Base-by-base conservation (phyloP, 2,888 invertebrate genomes). In the Parapristionchus giblindavisi region DNA sequence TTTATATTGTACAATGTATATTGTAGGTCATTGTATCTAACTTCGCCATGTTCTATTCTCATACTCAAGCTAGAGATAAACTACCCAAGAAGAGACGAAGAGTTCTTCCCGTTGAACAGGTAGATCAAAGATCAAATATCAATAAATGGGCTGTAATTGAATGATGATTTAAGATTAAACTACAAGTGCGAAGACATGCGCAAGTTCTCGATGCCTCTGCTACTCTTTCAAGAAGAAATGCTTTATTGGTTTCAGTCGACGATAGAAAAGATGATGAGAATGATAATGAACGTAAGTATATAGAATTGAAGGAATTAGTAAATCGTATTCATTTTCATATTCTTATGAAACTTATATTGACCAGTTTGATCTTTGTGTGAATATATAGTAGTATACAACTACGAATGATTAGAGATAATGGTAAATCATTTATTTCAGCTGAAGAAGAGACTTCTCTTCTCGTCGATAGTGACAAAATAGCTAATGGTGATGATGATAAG, bases 21-120 rank as follows among this genome's bases (percentile, higher is more conserved):
- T 27, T 78, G 24, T 51, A 81, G 81, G 81, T 83, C 14, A 83
- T 83, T 52, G 83, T 83, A 3, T 82, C 81, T 21, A 83, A 83
- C 74, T 84, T 83, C 63, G 83, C 84, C 29, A 85, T 85, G 84
- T 87, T 87, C 77, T 87, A 87, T 65, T 94, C 95, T 0, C 96
- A 96, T 88, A 95, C 95, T 11, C 96, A 96, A 92, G 99, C 98
- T 80, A 91, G 99, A 80, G 94, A 95, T 77, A 96, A 96, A 90
- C 91, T 96, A 79, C 96, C 96, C 0, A 95, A 96, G 90, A 93
- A 94, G 88, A 91, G 95, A 61, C 91, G 96, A 81, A 91, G 94
- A 76, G 94, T 96, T 1, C 76, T 87, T 11, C 86, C 86, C 14
- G 84, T 82, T 2, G 87, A 87, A 77, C 87, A 87, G 81, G 85